Evolutionary conservation across 2,797 vertebrate genomes (phyloP), one percentile per base, ranked within the genome.

Genomic region (Premnoplex brunnescens): DNA sequence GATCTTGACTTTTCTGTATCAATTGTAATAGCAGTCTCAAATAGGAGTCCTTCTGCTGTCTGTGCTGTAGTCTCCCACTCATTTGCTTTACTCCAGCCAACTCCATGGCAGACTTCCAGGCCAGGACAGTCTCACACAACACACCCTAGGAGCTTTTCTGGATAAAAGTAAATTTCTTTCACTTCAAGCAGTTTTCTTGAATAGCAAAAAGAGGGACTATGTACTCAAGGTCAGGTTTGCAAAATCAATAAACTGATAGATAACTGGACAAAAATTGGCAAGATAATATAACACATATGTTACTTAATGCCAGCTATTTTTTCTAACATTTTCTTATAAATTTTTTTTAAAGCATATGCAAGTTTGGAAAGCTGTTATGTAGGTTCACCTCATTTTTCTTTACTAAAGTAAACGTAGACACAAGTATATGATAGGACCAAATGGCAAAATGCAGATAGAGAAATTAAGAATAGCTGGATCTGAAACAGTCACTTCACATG

Each of bases 231-330:
- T 82, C 63, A 76, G 69, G 81, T 91, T 94, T 90, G 27, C 83
- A 95, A 91, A 71, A 79, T 43, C 64, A 90, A 91, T 46, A 71
- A 82, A 92, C 88, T 85, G 24, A 43, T 76, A 86, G 41, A 75
- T 91, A 88, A 71, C 59, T 17, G 85, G 95, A 91, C 34, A 91
- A 93, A 79, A 95, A 93, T 44, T 30, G 75, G 60, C 68, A 86
- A 92, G 79, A 83, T 52, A 90, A 72, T 52, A 9, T 28, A 84
- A 46, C 28, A 60, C 41, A 76, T 17, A 63, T 21, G 58, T 54
- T 62, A 74, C 41, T 43, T 71, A 20, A 59, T 7, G 59, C 48
- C 7, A 10, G 30, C 19, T 37, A 85, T 73, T 88, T 78, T 78
- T 88, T 60, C 36, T 12, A 92, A 32, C 12, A 73, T 91, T 89